Percentiles rank a stretch among this genome's conserved stretches.
These are phyloP conservation scores for Heliconius aoede DNA, from an alignment of 2,888 invertebrate genomes.

Conservation along the genomic window DNA sequence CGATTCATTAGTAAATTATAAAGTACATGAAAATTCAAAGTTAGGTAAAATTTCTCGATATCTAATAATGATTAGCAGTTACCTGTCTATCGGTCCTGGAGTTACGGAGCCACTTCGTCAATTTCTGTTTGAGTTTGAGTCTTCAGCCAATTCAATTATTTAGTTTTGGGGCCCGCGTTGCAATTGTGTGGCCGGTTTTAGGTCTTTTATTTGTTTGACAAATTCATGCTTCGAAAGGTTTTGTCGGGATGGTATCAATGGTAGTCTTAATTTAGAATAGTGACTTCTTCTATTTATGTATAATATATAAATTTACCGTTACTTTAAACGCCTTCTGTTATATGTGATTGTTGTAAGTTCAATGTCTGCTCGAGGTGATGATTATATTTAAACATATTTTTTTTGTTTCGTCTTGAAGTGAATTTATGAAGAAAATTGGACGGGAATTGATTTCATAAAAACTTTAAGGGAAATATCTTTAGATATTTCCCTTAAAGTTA, in stretches of 20 bases:
- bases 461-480: not conserved
- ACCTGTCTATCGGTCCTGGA: constrained; percentile 74
- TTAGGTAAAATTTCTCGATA: constrained; percentile 82
- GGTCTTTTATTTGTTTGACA: constrained; percentile 65
- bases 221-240: constrained; percentile 60
- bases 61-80: constrained; percentile 82
- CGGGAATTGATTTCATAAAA: not conserved
- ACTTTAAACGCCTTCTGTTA: too few relatives aligned
- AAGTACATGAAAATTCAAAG: constrained; percentile 83
- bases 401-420: too few relatives aligned
- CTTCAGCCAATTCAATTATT: constrained; percentile 78
- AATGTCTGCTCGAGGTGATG: too few relatives aligned
- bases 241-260: constrained; percentile 49
- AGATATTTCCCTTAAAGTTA: not conserved
- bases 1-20: constrained; percentile 85
- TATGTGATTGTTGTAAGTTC: too few relatives aligned
- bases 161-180: constrained; percentile 67
- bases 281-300: too few relatives aligned
- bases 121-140: constrained; percentile 73
- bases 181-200: constrained; percentile 67
- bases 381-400: too few relatives aligned
- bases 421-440: too few relatives aligned
- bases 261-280: constrained; percentile 26
- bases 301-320: too few relatives aligned
- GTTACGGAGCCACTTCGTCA: constrained; percentile 68